These are phyloP conservation scores for Cyprinodon brontotheroides DNA, from an alignment of 2,113 vertebrate species.

Conservation along the genomic window DNA sequence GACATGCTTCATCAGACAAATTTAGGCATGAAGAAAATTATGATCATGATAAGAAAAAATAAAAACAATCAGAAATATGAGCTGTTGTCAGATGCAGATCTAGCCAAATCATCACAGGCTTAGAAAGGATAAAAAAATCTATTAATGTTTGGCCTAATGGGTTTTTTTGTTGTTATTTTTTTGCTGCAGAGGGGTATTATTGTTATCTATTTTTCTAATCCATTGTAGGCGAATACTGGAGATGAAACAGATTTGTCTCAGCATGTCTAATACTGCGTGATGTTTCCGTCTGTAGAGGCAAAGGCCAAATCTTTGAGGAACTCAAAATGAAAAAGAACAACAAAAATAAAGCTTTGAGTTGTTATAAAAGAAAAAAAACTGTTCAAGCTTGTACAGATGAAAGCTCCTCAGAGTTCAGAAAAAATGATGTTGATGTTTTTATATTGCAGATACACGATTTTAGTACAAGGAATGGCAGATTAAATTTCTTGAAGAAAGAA, in stretches of 20 bases:
- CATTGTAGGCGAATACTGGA: slow-evolving; percentile 52
- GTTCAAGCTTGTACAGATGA: slow-evolving; percentile 42
- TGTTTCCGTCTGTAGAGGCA: slow-evolving; percentile 46
- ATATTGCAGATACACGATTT: slow-evolving; percentile 31
- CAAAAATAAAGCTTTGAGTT: slow-evolving; percentile 22
- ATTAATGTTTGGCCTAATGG: slow-evolving; percentile 33
- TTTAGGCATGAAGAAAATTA: slow-evolving; percentile 32
- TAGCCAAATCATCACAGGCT: slow-evolving; percentile 56
- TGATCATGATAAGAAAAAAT: slow-evolving; percentile 2
- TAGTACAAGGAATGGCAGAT: slow-evolving; percentile 32
- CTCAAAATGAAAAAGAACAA: slow-evolving; percentile 17
- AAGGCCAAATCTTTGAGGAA: slow-evolving; percentile 57
- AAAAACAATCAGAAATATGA: slow-evolving; percentile 56
- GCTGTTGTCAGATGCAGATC: slow-evolving; percentile 53
- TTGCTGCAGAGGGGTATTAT: slow-evolving; percentile 18
- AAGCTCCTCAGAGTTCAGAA: slow-evolving; percentile 27
- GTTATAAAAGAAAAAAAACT: slow-evolving; percentile 6
- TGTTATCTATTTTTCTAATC: slow-evolving; percentile 76
- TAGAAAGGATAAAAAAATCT: slow-evolving; percentile 45
- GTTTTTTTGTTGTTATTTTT: slow-evolving; percentile 7
- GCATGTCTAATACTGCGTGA: slow-evolving; percentile 48
- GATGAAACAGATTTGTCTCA: slow-evolving; percentile 62
- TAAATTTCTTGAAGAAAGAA: slow-evolving; percentile 39
- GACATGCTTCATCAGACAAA: slow-evolving; percentile 66
- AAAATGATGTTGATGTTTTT: slow-evolving; percentile 27